These are phyloP conservation scores for Drosophila paracracens DNA, from an alignment of 2,888 invertebrate genomes.

Conservation along the genomic window DNA sequence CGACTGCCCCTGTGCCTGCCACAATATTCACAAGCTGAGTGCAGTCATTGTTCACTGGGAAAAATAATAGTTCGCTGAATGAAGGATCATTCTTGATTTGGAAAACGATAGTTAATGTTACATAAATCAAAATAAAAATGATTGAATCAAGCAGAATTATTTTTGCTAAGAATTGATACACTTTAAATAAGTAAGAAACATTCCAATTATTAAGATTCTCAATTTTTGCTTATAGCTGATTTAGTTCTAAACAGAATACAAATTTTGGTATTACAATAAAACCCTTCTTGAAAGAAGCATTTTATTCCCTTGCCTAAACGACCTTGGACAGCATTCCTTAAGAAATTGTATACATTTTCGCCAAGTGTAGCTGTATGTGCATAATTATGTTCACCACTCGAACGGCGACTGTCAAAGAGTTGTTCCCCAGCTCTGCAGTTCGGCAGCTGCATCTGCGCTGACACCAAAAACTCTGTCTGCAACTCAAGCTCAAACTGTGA, in stretches of 20 bases:
- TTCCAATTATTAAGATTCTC: neutral
- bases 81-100: neutral
- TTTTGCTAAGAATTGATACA: too few species aligned
- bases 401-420: constrained; percentile 56
- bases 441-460: constrained; percentile 48
- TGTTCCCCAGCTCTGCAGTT: constrained; percentile 16
- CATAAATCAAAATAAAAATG: neutral
- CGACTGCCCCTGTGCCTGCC: neutral
- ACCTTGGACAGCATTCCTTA: too few species aligned
- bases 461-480: constrained; percentile 37
- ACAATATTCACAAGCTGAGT: neutral
- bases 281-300: neutral
- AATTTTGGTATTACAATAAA: neutral
- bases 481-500: constrained; percentile 10
- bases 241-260: neutral
- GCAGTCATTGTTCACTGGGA: neutral
- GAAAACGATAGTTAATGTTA: neutral
- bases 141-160: neutral
- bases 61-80: neutral
- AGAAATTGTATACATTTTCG: neutral
- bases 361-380: constrained; percentile 36
- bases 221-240: neutral
- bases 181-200: neutral
- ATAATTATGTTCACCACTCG: constrained; percentile 66
- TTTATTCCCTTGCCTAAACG: neutral